Evolutionary conservation across 2,113 vertebrate species (phyloP), one percentile per base, ranked within the genome.

Genomic region (Chaetodon trifascialis): DNA sequence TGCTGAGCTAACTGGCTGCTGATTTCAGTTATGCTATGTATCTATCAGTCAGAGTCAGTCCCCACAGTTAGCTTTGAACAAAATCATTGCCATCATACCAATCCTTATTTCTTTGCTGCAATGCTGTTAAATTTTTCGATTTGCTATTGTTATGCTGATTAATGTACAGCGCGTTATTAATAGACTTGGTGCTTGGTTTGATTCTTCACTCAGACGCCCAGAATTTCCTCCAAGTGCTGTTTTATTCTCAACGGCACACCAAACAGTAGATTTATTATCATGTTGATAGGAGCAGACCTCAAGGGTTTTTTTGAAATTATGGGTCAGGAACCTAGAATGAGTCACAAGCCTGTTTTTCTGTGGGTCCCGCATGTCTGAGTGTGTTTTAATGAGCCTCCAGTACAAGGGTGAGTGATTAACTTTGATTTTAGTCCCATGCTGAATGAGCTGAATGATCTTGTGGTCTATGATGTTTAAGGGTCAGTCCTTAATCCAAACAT

Each of bases 401-500:
- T 74, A 79, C 75, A 83, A 82, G 80, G 83, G 82, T 82, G 60
- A 91, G 80, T 81, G 91, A 93, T 94, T 89, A 79, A 80, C 47
- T 89, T 70, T 65, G 68, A 86, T 85, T 90, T 88, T 68, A n/a
- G 73, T 88, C 80, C 76, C 72, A 15, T 49, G 80, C 73, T 89
- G 84, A 90, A 72, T 10, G 15, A 78, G 73, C 91, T 58, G 55
- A 83, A 75, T 49, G 71, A 72, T 85, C 74, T 84, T 70, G 71
- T 85, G 87, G 84, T 70, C 4, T 4, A 36, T 67, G 76, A 60
- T 84, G 79, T 79, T 80, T 49, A 84, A 77, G 83, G 88, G 86
- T 92, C 83, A 88, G 17, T 52, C 30, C 30, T 77, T 84, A 70
- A 92, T 79, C 82, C 71, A 93, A 93, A 93, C 87, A 93, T 66